Evolutionary conservation across 2,113 vertebrate species (phyloP), one percentile per base, ranked within the genome.

Genomic region (Gallinago jamesoni): DNA sequence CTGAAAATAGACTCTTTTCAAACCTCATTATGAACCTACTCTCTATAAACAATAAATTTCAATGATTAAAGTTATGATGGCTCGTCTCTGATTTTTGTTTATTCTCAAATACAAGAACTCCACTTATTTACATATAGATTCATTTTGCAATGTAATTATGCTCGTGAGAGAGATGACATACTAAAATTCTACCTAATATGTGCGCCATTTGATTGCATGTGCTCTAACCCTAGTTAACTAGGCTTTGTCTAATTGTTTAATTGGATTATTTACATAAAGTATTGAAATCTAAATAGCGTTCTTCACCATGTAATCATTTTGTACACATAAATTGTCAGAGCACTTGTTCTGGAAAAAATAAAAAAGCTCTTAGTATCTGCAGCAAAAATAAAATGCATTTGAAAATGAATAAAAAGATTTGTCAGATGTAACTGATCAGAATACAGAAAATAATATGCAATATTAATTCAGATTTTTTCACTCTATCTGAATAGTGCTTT

Each of bases 171-270:
- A 82, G 64, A 45, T 72, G 72, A 35, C 53, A 43, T 87, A 37
- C 77, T 89, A 81, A 87, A 93, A 90, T 95, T 74, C 72, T 14
- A 41, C 60, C 52, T 89, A 91, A 80, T 79, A 95, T 83, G 30
- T 53, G 67, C 55, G 59, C 70, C 50, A 67, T 77, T 81, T 96
- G 95, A 93, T 89, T 84, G 84, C 50, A 67, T 62, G 64, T 56
- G 59, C 90, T 96, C 97, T 96, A 93, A 75, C 92, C 89, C 57
- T 92, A 67, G 43, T 95, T 97, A 96, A 92, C 75, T 78, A 92
- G 60, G 73, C 66, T 96, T 96, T 81, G 62, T 64, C 70, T 96
- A 94, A 96, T 96, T 92, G 70, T 39, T 70, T 94, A 93, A 88
- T 92, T 83, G 67, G 60, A 70, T 94, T 95, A 92, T 97, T 95